These are phyloP conservation scores for Equus quagga DNA, from an alignment of 2,113 vertebrate genomes.

Conservation along the genomic window DNA sequence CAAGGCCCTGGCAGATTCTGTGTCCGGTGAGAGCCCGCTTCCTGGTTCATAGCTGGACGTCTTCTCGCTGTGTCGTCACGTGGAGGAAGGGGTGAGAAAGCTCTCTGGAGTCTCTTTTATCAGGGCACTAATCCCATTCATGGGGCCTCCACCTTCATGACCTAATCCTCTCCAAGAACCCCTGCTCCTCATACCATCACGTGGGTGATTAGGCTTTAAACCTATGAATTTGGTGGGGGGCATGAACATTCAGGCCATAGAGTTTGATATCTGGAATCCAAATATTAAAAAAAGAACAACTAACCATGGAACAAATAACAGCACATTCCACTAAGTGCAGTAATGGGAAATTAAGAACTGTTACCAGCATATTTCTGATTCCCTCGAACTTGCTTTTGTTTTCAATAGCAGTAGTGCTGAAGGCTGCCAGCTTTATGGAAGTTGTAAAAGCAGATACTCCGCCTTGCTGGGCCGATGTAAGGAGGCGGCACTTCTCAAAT, in stretches of 20 bases:
- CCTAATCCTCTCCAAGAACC: no score
- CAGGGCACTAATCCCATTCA: not conserved
- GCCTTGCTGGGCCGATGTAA: rapidly evolving
- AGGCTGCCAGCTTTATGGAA: not conserved
- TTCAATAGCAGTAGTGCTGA: not conserved
- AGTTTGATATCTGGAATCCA: not conserved
- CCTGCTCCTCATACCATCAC: no score
- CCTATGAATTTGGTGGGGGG: no score
- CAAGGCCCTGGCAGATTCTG: not conserved
- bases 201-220: not conserved
- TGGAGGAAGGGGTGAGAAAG: not conserved
- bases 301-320: no score
- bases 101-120: no score
- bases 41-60: not conserved
- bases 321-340: no score
- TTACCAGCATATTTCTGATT: not conserved
- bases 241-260: no score
- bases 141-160: no score
- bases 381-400: not conserved
- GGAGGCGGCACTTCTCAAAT: not conserved
- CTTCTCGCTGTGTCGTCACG: not conserved
- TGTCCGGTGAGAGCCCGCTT: not conserved
- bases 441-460: not conserved
- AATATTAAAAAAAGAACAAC: not conserved
- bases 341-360: not conserved